Percentiles rank a stretch among this genome's conserved stretches.
These are phyloP conservation scores for Blera fallax DNA, from an alignment of 2,888 invertebrate species.

Conservation along the genomic window DNA sequence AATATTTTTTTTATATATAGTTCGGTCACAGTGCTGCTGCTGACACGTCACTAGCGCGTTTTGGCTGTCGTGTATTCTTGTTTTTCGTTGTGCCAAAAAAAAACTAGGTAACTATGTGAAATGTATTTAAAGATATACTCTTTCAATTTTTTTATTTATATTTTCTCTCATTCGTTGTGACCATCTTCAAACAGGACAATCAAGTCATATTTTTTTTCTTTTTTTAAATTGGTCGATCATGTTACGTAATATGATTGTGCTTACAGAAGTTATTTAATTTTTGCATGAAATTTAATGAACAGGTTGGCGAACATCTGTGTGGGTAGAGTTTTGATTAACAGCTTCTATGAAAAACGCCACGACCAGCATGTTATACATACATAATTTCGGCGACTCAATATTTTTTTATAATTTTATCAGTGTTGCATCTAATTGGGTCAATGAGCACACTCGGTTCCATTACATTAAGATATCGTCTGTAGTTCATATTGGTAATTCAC, in stretches of 20 bases:
- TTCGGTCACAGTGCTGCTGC: conserved; percentile 35
- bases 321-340: not conserved
- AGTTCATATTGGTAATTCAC: no score
- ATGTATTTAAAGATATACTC: conserved; percentile 6
- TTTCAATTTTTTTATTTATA: not conserved
- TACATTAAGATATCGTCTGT: not conserved
- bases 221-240: not conserved
- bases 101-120: conserved; percentile 28
- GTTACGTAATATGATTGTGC: conserved; percentile 18
- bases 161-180: not conserved
- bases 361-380: not conserved
- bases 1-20: conserved; percentile 17
- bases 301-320: not conserved
- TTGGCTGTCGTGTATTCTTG: not conserved
- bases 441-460: not conserved
- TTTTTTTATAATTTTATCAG: not conserved
- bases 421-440: not conserved
- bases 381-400: not conserved
- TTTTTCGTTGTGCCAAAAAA: conserved; percentile 24
- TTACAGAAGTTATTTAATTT: conserved; percentile 9
- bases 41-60: conserved; percentile 3
- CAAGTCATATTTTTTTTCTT: conserved; percentile 4
- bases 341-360: not conserved
- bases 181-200: conserved; percentile 55
- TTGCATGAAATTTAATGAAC: not conserved